Percentiles rank a stretch among this genome's conserved stretches.
phyloP scores from a whole-genome alignment of 2,888 invertebrate genomes.

The Hecatera dysodea region DNA sequence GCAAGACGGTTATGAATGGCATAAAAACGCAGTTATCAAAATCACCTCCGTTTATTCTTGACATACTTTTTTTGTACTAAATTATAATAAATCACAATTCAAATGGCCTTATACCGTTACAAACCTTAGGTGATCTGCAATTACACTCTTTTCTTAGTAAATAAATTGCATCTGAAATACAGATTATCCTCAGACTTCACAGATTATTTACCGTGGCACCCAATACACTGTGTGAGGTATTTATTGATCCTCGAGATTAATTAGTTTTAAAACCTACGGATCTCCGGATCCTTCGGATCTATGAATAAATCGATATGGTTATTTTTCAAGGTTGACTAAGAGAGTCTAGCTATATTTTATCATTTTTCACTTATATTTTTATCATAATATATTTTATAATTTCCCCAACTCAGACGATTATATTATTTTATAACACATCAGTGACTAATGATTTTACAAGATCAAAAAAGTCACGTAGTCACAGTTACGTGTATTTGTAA shows the following conservation, averaged over 20 bases:
- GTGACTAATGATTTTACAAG: constrained; percentile 6
- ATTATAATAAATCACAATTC: background rate
- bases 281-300: background rate
- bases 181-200: constrained; percentile 9
- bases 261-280: constrained; percentile 2
- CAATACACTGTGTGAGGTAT: constrained; percentile 17
- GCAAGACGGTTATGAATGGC: background rate
- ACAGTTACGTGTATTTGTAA: constrained; percentile 1
- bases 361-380: constrained; percentile 3
- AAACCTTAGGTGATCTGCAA: background rate
- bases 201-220: background rate
- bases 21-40: background rate
- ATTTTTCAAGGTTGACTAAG: constrained; percentile 8
- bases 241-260: constrained; percentile 13
- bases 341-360: constrained; percentile 5
- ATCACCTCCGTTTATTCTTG: background rate
- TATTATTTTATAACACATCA: constrained; percentile 23
- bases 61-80: constrained; percentile 9
- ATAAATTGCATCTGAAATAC: background rate
- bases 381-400: constrained; percentile 26
- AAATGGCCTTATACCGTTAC: background rate
- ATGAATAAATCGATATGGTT: constrained; percentile 9
- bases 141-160: background rate
- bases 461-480: background rate
- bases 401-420: constrained; percentile 6